Conservation (phyloP, 2,113 vertebrate species). For the Megaceryle maxima region DNA sequence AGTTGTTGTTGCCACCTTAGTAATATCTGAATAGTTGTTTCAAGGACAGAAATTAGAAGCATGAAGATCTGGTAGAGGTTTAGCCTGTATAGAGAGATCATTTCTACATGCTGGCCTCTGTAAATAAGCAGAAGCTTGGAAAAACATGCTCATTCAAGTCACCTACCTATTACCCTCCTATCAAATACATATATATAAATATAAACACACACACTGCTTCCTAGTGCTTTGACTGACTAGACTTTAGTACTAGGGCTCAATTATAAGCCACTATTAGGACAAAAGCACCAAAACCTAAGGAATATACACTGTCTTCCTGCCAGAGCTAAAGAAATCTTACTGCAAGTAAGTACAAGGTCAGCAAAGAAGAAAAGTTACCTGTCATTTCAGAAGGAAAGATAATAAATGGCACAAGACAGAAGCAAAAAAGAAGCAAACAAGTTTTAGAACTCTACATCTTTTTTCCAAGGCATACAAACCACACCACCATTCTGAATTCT, state of each 20-base stretch:
- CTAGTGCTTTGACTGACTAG: background rate
- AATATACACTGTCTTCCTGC: background rate
- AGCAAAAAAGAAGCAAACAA: background rate
- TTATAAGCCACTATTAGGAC: background rate
- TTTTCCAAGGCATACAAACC: background rate
- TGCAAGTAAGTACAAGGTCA: background rate
- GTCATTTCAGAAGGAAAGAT: background rate
- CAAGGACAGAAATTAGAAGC: background rate
- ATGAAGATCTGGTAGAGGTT: background rate
- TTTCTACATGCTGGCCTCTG: background rate
- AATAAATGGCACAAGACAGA: background rate
- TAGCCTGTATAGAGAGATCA: background rate
- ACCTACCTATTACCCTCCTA: background rate
- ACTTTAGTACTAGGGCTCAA: background rate
- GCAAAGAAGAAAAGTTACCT: background rate
- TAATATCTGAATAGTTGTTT: background rate
- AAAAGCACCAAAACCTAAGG: background rate
- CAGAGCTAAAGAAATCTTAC: background rate
- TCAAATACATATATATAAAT: background rate
- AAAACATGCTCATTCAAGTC: background rate
- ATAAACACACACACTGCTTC: background rate
- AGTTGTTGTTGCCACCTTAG: background rate
- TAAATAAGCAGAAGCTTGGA: background rate
- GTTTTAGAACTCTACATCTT: accelerated
- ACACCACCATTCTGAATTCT: accelerated